Base-by-base conservation (phyloP, 2,888 invertebrate genomes). In the Patella pellucida region DNA sequence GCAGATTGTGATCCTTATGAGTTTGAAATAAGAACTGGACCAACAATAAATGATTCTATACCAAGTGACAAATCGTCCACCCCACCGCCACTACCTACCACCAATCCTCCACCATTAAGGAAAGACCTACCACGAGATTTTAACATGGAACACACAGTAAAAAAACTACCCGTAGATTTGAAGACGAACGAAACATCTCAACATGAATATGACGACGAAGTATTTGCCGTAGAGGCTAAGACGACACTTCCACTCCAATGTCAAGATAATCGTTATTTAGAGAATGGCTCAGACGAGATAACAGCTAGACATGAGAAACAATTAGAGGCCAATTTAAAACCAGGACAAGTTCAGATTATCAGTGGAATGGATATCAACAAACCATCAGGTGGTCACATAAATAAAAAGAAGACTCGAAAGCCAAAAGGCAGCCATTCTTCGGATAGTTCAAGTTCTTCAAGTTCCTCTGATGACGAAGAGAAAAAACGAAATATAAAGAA, bases 61-160 rank as follows among this genome's bases (percentile, higher is more conserved):
- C 41, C 41, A 41, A 41, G 41, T 41, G 41, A 41, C 41, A 41
- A 41, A 41, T 41, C 62, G 23, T 23, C 62, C 14, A 19, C 62
- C 23, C 62, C 62, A 2, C 62, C 62, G 19, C 62, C 62, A 62
- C 62, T 62, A 62, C 62, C 62, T 11, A 23, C 12, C 14, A 62
- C 19, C 23, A 62, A 62, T 62, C 62, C 62, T 23, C 62, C 62
- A 62, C 23, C 62, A 23, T 62, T 62, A 62, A 19, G 62, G 19
- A 62, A 62, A 62, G 62, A 62, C 23, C 19, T 62, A 19, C 62
- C 62, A 19, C 19, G 12, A 23, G 62, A 62, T 23, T 62, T 15
- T 19, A 62, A 62, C 23, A 62, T 62, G 19, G 62, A 62, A 62
- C 62, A 62, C 23, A 62, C 62, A 23, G 14, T 62, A 62, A 62